Evolutionary conservation across 2,888 invertebrate species (phyloP), one percentile per base, ranked within the genome.

Genomic region (Lordiphosa fenestrarum): DNA sequence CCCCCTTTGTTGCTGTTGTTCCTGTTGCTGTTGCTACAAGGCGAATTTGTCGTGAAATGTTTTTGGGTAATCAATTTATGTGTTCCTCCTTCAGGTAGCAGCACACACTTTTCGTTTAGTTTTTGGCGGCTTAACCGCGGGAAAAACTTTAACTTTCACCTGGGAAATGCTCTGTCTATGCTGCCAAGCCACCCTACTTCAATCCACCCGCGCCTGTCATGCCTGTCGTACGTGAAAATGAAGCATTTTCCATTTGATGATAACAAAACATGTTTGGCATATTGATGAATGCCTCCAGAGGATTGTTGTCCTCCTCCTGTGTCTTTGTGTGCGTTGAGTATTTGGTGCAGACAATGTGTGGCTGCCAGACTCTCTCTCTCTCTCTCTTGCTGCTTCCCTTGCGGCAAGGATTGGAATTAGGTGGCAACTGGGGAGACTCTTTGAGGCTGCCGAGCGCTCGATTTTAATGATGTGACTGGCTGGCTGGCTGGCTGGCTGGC

Each of bases 201-300:
- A n/a, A 6, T 5, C 6, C 6, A 25, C 25, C 25, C 25, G 36
- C 19, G 39, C 33, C 6, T 23, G 10, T 15, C 61, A 39, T 49
- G 57, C 36, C 64, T 65, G 71, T 60, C 59, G 85, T 85, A 84
- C 81, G 80, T 81, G 80, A 71, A 84, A 84, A 81, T 84, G 84
- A 84, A 84, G 78, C 73, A 81, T 84, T 80, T 82, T 84, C 75
- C 74, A 75, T 77, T 76, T 84, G 82, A 81, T 84, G 84, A 81
- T 81, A 81, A 81, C 71, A 82, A 84, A 82, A 84, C 84, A 81
- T 81, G 80, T 74, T 84, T 73, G 82, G 80, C 84, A 81, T 81
- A 81, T 81, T 81, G 80, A 81, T 81, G 80, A 81, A 81, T 77
- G 80, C 82, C 82, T 82, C 78, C 54, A 67, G 80, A 84, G 84